A percentile compares a stretch with the other conserved stretches of the same genome.
These are phyloP conservation scores for Euplagia quadripunctaria DNA, from an alignment of 2,888 invertebrate genomes.

Conservation along the genomic window DNA sequence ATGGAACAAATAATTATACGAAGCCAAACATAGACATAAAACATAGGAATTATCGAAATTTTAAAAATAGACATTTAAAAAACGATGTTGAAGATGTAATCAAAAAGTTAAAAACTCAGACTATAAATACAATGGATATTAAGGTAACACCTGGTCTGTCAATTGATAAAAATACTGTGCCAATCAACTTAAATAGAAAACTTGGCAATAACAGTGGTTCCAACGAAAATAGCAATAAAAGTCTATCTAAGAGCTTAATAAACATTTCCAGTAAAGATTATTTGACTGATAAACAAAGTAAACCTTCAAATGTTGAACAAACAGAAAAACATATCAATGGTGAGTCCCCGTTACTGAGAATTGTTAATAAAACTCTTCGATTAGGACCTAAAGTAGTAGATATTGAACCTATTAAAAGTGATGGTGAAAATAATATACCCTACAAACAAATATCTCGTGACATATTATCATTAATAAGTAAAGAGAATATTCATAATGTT, in stretches of 20 bases:
- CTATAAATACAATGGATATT: background rate
- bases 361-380: background rate
- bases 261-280: background rate
- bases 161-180: background rate
- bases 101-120: background rate
- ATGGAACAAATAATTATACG: background rate
- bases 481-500: background rate
- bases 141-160: background rate
- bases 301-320: background rate
- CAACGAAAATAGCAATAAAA: background rate
- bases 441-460: background rate
- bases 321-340: background rate
- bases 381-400: background rate
- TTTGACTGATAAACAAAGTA: background rate
- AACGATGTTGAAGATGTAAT: background rate
- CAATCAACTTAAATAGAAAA: background rate
- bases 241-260: background rate
- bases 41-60: background rate
- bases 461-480: background rate
- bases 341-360: background rate
- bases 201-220: background rate
- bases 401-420: background rate
- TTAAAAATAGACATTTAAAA: background rate
- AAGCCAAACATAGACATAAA: background rate
- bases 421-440: background rate